Conservation (phyloP, 2,113 vertebrate genomes). For the Macrotis lagotis region DNA sequence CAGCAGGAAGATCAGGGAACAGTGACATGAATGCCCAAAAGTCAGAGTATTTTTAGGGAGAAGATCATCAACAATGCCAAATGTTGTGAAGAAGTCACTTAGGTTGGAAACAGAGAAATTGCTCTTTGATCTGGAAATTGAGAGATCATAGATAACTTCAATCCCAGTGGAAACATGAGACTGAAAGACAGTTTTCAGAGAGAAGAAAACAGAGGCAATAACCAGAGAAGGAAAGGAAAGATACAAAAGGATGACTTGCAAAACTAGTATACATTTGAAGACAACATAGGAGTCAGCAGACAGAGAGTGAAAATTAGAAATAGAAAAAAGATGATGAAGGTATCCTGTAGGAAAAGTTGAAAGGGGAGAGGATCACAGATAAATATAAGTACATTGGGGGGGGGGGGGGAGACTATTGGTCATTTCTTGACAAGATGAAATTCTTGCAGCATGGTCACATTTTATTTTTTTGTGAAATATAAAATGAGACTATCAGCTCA, state of each 20-base stretch:
- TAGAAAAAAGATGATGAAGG: not conserved
- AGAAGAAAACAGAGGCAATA: not conserved
- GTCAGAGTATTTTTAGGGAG: not conserved
- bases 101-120: not conserved
- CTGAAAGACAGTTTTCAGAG: not conserved
- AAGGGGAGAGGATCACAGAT: not conserved
- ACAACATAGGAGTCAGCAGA: not conserved
- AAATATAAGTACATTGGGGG: too few species aligned
- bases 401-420: not conserved
- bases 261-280: not conserved
- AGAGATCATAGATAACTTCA: not conserved
- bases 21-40: not conserved
- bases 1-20: not conserved
- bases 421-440: not conserved
- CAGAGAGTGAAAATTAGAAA: not conserved
- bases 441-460: not conserved
- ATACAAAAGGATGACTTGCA: not conserved
- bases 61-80: not conserved
- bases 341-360: not conserved
- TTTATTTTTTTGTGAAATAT: not conserved
- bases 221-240: not conserved
- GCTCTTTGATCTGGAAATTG: not conserved
- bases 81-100: not conserved
- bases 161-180: not conserved
- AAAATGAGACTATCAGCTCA: not conserved